phyloP scores from a whole-genome alignment of 2,888 invertebrate genomes.

The Nomada goodeniana region DNA sequence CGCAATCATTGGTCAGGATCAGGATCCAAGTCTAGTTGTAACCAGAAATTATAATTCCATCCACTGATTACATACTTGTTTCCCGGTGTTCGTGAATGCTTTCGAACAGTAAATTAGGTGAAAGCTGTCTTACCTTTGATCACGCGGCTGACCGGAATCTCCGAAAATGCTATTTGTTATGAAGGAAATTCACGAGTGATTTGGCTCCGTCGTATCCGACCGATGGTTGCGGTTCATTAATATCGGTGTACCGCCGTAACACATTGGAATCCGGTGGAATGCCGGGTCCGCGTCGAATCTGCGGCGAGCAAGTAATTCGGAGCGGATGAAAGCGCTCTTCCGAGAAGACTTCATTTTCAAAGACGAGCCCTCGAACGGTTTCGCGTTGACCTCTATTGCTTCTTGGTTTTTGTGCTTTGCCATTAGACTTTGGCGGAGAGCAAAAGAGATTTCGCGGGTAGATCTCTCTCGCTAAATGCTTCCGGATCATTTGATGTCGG shows the following conservation, averaged over 20 bases:
- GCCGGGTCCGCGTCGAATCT: conserved; percentile 64
- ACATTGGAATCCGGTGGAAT: conserved; percentile 67
- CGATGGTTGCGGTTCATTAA: conserved; percentile 69
- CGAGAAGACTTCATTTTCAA: conserved; percentile 61
- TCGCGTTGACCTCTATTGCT: neutral
- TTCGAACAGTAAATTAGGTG: neutral
- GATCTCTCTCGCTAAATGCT: neutral
- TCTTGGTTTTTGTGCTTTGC: neutral
- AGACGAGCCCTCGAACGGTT: conserved; percentile 30
- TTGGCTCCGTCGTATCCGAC: conserved; percentile 51
- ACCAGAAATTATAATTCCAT: too few relatives aligned
- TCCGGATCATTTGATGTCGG: neutral
- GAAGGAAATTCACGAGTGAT: conserved; percentile 55
- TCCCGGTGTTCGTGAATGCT: neutral
- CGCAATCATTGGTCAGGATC: too few relatives aligned
- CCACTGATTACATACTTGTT: too few relatives aligned
- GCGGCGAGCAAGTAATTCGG: conserved; percentile 65
- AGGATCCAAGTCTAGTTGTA: too few relatives aligned
- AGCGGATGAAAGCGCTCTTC: conserved; percentile 26
- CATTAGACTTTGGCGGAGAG: too few relatives aligned
- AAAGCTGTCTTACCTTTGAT: neutral
- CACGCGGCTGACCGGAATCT: neutral
- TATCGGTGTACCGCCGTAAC: conserved; percentile 67
- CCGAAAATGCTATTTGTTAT: conserved; percentile 47
- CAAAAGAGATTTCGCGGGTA: neutral